Base-by-base conservation (phyloP, 2,797 vertebrate genomes). In the Myoxocephalus aenaeus region DNA sequence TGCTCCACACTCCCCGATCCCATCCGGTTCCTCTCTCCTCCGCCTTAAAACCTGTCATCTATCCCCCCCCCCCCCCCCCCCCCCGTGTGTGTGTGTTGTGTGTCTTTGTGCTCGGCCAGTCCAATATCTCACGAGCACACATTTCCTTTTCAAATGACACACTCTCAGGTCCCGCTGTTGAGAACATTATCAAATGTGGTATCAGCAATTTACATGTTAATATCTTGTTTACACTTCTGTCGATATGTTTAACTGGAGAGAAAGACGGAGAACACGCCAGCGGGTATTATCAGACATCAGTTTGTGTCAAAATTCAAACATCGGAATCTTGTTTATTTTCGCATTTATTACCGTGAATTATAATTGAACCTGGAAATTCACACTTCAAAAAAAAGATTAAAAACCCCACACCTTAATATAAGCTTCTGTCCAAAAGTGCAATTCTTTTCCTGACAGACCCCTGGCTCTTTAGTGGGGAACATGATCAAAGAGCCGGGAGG, bases 401-500 rank as follows among this genome's bases (percentile, higher is more conserved):
- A 64, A 68, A 46, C 15, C 17, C 11, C 58, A 64, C 27, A 62
- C 63, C 77, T 87, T 71, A 90, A 29, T 15, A 29, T 17, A 8
- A 56, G 25, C 75, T 77, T 81, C 84, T 85, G 80, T 81, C 67
- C 40, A 70, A 81, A 87, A 82, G 67, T 75, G 65, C 18, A 50
- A 66, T 78, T 85, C 74, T 75, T 70, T 80, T 79, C 68, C 50
- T 75, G 79, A 87, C 70, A 65, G 78, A 14, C 11, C 51, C n/a
- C 51, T 14, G 63, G 62, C 62, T 32, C 85, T 87, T 86, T 73
- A 81, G 66, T 79, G 66, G 69, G 80, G 83, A 83, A 64, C 65
- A 82, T 78, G 87, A 92, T 91, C 90, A 92, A 92, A 91, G 90
- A 82, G 85, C 86, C 82, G 80, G 86, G 78, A 83, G 75, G 77